A percentile compares a stretch with the other conserved stretches of the same genome.
Conservation (phyloP, 2,797 vertebrate genomes). For the Acipenser ruthenus region DNA sequence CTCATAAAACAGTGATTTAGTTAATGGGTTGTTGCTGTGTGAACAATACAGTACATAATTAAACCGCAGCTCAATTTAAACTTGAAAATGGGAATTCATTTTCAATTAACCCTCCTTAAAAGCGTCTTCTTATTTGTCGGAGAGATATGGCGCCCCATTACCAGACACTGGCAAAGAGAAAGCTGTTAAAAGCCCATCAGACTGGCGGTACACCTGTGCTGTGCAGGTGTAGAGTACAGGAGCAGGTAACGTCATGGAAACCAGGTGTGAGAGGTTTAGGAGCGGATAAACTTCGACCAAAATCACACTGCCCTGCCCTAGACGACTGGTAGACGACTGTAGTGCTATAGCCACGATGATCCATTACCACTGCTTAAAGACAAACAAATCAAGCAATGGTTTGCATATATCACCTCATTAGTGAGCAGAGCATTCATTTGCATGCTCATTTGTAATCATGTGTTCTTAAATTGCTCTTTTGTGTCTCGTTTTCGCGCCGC, state of each 20-base stretch:
- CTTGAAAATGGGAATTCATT: slow-evolving; percentile 68
- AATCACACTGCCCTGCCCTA: not conserved
- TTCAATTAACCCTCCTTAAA: slow-evolving; percentile 65
- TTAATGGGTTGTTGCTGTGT: slow-evolving; percentile 70
- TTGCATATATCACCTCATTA: slow-evolving; percentile 38
- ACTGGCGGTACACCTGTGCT: not conserved
- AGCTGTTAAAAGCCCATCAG: not conserved
- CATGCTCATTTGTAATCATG: slow-evolving; percentile 68
- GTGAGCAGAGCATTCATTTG: slow-evolving; percentile 55
- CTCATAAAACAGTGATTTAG: slow-evolving; percentile 74
- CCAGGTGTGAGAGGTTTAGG: not conserved
- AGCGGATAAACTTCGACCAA: not conserved
- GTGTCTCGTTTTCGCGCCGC: slow-evolving; percentile 63
- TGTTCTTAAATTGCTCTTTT: slow-evolving; percentile 59
- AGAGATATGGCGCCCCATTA: slow-evolving; percentile 3
- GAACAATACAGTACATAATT: slow-evolving; percentile 54
- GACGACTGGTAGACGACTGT: not conserved
- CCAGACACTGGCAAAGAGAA: not conserved
- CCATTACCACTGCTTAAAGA: not conserved
- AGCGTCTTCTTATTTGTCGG: slow-evolving; percentile 22
- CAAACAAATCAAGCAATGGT: not conserved
- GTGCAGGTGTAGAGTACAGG: not conserved
- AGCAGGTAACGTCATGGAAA: not conserved
- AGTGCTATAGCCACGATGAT: not conserved
- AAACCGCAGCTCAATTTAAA: slow-evolving; percentile 76